These are phyloP conservation scores for Coptodon bakossiorum DNA, from an alignment of 2,113 vertebrate species.

Conservation along the genomic window DNA sequence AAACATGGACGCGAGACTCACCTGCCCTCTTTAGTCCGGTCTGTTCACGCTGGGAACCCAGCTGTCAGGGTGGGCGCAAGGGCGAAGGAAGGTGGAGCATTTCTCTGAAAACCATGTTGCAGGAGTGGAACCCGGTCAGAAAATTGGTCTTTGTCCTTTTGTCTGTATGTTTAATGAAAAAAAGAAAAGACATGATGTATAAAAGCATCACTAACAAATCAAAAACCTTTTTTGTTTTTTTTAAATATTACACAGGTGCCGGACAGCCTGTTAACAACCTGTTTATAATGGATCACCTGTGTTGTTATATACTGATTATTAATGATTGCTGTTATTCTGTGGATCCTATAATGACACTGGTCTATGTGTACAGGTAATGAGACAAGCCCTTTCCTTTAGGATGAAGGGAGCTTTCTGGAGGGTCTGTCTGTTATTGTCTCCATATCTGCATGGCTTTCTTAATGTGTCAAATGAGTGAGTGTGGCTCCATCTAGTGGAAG, in stretches of 20 bases:
- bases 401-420: slow-evolving; percentile 47
- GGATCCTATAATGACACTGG: slow-evolving; percentile 49
- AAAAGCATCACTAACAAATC: slow-evolving; percentile 38
- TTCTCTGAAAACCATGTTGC: slow-evolving; percentile 28
- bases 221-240: slow-evolving; percentile 18
- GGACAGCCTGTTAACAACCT: slow-evolving; percentile 66
- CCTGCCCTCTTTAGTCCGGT: not conserved
- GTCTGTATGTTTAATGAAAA: slow-evolving; percentile 55
- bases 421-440: slow-evolving; percentile 54
- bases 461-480: not conserved
- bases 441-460: not conserved
- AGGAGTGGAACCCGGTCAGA: slow-evolving; percentile 28
- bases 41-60: not conserved
- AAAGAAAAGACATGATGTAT: slow-evolving; percentile 45
- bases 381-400: slow-evolving; percentile 37
- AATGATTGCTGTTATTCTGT: slow-evolving; percentile 51
- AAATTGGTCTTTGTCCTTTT: slow-evolving; percentile 38
- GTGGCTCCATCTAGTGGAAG: slow-evolving; percentile 61
- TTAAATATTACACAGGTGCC: slow-evolving; percentile 57
- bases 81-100: not conserved
- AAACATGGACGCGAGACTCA: slow-evolving; percentile 27
- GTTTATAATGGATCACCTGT: slow-evolving; percentile 59
- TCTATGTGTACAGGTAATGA: slow-evolving; percentile 56
- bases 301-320: slow-evolving; percentile 52
- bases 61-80: not conserved